A percentile compares a stretch with the other conserved stretches of the same genome.
Evolutionary conservation across 2,888 invertebrate genomes (phyloP).

Genomic region (Diachrysia chrysitis): DNA sequence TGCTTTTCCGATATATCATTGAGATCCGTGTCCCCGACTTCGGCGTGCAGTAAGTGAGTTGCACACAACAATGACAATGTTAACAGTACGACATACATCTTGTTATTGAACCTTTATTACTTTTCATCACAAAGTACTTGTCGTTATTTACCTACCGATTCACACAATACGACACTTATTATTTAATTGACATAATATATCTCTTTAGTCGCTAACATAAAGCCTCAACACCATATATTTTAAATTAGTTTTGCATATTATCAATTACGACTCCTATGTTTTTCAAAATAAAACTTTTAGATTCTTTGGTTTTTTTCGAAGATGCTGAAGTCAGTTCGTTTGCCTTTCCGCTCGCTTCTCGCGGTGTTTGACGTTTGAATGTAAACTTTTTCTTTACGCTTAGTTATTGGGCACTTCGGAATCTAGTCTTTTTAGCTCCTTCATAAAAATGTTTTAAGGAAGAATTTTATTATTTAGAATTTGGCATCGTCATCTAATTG

Average conservation of each 20-base stretch:
- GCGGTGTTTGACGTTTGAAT: conserved; percentile 39
- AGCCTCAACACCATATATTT: conserved; percentile 21
- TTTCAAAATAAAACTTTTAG: conserved; percentile 30
- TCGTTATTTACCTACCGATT: conserved; percentile 36
- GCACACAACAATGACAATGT: conserved; percentile 76
- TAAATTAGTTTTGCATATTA: conserved; percentile 5
- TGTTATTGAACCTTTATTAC: conserved; percentile 45
- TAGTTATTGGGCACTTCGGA: conserved; percentile 11
- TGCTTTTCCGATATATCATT: conserved; percentile 84
- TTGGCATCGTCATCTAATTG: too few relatives aligned
- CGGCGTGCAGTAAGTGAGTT: conserved; percentile 59
- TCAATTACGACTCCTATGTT: conserved; percentile 17
- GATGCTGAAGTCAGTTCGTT: conserved; percentile 33
- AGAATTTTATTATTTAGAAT: too few relatives aligned
- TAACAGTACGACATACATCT: conserved; percentile 64
- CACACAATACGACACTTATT: conserved; percentile 42
- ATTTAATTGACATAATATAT: conserved; percentile 17
- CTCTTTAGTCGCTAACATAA: conserved; percentile 19
- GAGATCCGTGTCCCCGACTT: conserved; percentile 79
- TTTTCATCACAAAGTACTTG: conserved; percentile 56
- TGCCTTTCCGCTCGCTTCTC: conserved; percentile 33
- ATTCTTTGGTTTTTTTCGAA: conserved; percentile 45
- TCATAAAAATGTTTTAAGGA: too few relatives aligned
- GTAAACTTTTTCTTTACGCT: conserved; percentile 25
- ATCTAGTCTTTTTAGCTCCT: conserved; percentile 23